phyloP scores from a whole-genome alignment of 2,888 invertebrate genomes.

The Eupithecia insigniata region DNA sequence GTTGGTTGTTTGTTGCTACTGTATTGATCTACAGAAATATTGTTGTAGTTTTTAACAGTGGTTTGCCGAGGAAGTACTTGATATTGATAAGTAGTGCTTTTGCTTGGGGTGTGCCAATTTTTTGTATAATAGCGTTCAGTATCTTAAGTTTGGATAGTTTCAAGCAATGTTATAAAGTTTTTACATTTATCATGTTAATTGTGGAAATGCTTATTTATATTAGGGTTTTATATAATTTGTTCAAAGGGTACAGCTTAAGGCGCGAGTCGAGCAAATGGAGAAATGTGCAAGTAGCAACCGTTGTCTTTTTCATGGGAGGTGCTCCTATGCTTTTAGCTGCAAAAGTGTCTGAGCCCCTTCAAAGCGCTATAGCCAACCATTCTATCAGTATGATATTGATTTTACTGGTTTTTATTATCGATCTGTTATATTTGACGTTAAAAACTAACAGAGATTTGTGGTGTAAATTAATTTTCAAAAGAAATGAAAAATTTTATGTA shows the following conservation, averaged over 20 bases:
- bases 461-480: background rate
- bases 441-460: slow-evolving; percentile 5
- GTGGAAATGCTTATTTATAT: background rate
- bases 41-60: background rate
- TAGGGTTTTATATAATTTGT: background rate
- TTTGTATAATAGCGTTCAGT: background rate
- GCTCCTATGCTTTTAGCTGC: slow-evolving; percentile 3
- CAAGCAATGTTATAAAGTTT: background rate
- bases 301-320: background rate
- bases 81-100: background rate
- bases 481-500: background rate
- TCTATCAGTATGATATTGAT: background rate
- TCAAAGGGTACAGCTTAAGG: background rate
- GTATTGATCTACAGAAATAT: slow-evolving; percentile 3
- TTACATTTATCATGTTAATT: background rate
- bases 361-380: background rate
- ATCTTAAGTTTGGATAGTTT: background rate
- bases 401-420: background rate
- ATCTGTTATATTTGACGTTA: background rate
- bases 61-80: background rate
- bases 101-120: background rate
- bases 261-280: background rate
- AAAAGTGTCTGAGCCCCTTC: background rate
- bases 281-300: background rate
- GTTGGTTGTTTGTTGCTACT: background rate